phyloP scores from a whole-genome alignment of 2,888 invertebrate genomes.

The Platycheirus albimanus region DNA sequence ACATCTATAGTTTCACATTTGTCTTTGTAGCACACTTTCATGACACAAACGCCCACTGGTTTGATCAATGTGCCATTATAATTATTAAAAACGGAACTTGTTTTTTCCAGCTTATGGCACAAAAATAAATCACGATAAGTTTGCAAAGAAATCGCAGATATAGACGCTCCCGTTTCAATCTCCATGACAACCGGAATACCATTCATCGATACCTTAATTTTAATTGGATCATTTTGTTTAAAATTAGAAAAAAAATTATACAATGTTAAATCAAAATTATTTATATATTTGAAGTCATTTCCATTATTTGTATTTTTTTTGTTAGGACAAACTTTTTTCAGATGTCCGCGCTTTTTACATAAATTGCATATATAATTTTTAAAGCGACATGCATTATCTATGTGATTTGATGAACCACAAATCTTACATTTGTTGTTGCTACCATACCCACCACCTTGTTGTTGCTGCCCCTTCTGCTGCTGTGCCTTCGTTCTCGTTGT shows the following conservation, averaged over 20 bases:
- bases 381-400: no score
- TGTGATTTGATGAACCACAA: constrained; percentile 13
- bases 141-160: constrained; percentile 9
- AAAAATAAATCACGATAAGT: constrained; percentile 10
- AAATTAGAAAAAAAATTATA: constrained; percentile 6
- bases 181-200: constrained; percentile 20
- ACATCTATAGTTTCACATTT: neutral
- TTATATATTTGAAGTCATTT: no score
- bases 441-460: neutral
- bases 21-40: neutral
- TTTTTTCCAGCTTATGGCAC: neutral
- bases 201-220: neutral
- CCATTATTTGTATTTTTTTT: no score
- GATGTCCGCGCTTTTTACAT: no score
- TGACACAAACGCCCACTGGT: constrained; percentile 9
- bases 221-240: constrained; percentile 68
- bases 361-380: no score
- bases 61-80: constrained; percentile 16
- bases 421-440: neutral
- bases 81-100: neutral
- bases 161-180: constrained; percentile 18
- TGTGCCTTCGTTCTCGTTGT: neutral
- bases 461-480: neutral
- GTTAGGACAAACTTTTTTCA: no score
- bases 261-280: no score